Evolutionary conservation across 53 echinoderm and acorn worm genomes (phyloP).

Genomic region (Paracentrotus lividus): DNA sequence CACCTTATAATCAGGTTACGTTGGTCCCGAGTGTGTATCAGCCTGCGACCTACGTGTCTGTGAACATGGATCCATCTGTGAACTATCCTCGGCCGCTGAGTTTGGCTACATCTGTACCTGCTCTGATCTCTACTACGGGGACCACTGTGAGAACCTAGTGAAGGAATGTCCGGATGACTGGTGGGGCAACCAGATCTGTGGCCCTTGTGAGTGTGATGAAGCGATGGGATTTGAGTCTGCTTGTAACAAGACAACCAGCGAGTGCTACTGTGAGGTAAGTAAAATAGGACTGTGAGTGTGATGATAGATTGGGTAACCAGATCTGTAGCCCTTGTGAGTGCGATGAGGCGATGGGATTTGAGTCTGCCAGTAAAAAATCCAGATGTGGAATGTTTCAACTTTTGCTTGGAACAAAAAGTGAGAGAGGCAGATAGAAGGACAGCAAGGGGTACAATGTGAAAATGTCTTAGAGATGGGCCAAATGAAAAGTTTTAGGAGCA

Average conservation of each 20-base stretch:
- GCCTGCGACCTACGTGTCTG: conserved; percentile 91
- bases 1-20: conserved; percentile 79
- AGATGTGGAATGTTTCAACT: too few relatives aligned
- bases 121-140: conserved; percentile 89
- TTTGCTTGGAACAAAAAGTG: too few relatives aligned
- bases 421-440: neutral
- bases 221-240: conserved; percentile 86
- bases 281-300: neutral
- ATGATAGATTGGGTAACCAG: neutral
- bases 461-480: too few relatives aligned
- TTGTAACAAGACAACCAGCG: conserved; percentile 96
- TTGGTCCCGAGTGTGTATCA: conserved; percentile 82
- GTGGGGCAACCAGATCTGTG: conserved; percentile 96
- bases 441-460: too few relatives aligned
- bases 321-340: conserved; percentile 66
- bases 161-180: conserved; percentile 83
- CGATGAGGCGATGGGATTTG: conserved; percentile 89
- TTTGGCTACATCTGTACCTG: conserved; percentile 89
- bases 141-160: conserved; percentile 89
- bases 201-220: conserved; percentile 96
- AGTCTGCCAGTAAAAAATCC: conserved; percentile 91
- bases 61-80: conserved; percentile 85
- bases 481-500: too few relatives aligned
- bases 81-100: conserved; percentile 7
- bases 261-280: conserved; percentile 90